Evolutionary conservation across 1,140 invertebrate species (phyloP).

Genomic region (Harlomillsia oculata): DNA sequence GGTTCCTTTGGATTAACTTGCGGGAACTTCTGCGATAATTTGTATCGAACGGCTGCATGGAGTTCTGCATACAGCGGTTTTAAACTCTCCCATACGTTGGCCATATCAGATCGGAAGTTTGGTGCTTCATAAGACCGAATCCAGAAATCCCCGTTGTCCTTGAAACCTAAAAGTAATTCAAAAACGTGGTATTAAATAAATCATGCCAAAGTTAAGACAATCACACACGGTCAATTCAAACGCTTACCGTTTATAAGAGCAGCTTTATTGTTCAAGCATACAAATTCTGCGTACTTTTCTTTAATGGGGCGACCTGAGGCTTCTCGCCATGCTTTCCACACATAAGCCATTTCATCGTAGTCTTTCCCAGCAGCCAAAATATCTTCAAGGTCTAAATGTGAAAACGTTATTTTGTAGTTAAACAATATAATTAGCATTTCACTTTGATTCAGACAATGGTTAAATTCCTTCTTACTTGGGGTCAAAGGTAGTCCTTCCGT

Average conservation of each 20-base stretch:
- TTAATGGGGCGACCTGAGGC: slow-evolving; percentile 59
- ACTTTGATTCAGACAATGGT: background rate
- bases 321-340: slow-evolving; percentile 52
- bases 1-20: slow-evolving; percentile 63
- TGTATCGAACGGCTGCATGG: slow-evolving; percentile 77
- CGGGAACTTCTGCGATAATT: slow-evolving; percentile 62
- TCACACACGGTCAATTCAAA: background rate
- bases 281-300: slow-evolving; percentile 63
- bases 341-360: slow-evolving; percentile 46
- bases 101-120: slow-evolving; percentile 42
- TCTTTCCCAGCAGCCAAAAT: slow-evolving; percentile 40
- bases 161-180: slow-evolving; percentile 5
- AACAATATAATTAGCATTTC: too few relatives aligned
- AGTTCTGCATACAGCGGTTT: slow-evolving; percentile 76
- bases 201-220: background rate
- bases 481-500: slow-evolving; percentile 37
- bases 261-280: slow-evolving; percentile 52
- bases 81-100: slow-evolving; percentile 64
- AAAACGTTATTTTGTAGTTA: background rate
- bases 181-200: too few relatives aligned
- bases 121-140: slow-evolving; percentile 62
- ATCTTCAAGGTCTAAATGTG: slow-evolving; percentile 39
- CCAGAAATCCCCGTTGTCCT: slow-evolving; percentile 45
- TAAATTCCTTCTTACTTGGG: slow-evolving; percentile 33
- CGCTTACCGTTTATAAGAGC: slow-evolving; percentile 45